phyloP scores from a whole-genome alignment of 1,140 invertebrate species.

The Cardiocondyla obscurior region DNA sequence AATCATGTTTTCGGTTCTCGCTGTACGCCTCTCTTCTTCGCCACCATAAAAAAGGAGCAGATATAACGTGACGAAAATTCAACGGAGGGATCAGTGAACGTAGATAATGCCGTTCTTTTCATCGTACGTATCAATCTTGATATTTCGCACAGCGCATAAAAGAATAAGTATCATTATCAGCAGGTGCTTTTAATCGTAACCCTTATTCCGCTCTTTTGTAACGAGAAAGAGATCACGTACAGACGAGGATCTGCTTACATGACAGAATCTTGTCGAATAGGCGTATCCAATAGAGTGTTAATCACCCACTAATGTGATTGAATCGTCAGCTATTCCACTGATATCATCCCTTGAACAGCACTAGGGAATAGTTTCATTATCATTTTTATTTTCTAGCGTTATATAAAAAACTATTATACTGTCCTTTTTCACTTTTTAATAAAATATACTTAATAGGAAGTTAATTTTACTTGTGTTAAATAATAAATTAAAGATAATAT shows the following conservation, averaged over 20 bases:
- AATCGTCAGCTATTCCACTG: conserved; percentile 56
- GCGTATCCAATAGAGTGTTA: conserved; percentile 70
- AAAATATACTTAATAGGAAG: background rate
- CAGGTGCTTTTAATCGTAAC: background rate
- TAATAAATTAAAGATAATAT: background rate
- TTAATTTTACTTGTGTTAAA: background rate
- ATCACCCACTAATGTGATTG: conserved; percentile 73
- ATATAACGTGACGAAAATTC: conserved; percentile 46
- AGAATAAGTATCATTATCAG: background rate
- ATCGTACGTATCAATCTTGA: background rate
- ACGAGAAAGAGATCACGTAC: background rate
- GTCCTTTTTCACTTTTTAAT: background rate
- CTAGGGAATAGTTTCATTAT: conserved; percentile 62
- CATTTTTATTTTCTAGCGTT: conserved; percentile 30
- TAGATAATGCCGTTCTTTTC: background rate
- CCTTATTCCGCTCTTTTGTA: background rate
- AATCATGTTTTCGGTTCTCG: conserved; percentile 76
- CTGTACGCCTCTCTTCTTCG: conserved; percentile 54
- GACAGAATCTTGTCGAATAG: conserved; percentile 45
- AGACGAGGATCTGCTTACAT: conserved; percentile 59
- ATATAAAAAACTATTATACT: conserved; percentile 29
- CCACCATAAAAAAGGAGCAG: conserved; percentile 35
- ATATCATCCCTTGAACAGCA: conserved; percentile 53
- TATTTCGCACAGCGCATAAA: background rate
- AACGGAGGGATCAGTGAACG: background rate